Evolutionary conservation across 92 coral and sea anemone species (phyloP), one percentile per base, ranked within the genome.

Genomic region (Virgularia gustaviana): DNA sequence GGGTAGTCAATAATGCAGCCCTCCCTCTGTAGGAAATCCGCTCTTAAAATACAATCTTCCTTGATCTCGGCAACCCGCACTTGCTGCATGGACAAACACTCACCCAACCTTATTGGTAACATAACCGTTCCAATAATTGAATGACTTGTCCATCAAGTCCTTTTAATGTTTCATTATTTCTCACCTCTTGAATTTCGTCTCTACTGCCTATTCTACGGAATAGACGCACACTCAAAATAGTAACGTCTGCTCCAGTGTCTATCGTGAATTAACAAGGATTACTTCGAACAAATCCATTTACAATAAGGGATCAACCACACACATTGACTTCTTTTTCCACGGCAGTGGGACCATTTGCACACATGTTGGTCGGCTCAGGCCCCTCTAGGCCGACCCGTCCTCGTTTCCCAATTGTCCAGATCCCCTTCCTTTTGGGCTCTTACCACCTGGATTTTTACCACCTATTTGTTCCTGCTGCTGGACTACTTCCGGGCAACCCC

Each of bases 1-100:
- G 51, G 57, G 31, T 76, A 42, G 58, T 86, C 77, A 12, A 86
- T 71, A 19, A 79, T 60, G 59, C 86, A 81, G 34, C 77, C 71
- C 36, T 85, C 75, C 9, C 60, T 79, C 77, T 54, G 76, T 34
- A 81, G 76, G 49, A 85, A 65, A 29, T 85, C 83, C 4, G 76
- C 73, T 4, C 89, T 86, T 13, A 81, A 77, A 57, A 71, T 55
- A 20, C 81, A 77, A 52, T 72, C 76, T 18, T 73, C 73, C 25
- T 79, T 32, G 44, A 77, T 81, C 16, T 68, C 36, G 11, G 85
- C 83, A 23, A 77, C 62, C 78, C 81, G 68, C 8, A 73, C 64
- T 55, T 63, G 82, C 34, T 81, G 83, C 22, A 9, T 24, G 9
- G 62, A 71, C 27, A 49, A 19, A 12, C 61, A 65, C 43, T 70